Base-by-base conservation (phyloP, 1,140 invertebrate species). In the Aporrectodea caliginosa region DNA sequence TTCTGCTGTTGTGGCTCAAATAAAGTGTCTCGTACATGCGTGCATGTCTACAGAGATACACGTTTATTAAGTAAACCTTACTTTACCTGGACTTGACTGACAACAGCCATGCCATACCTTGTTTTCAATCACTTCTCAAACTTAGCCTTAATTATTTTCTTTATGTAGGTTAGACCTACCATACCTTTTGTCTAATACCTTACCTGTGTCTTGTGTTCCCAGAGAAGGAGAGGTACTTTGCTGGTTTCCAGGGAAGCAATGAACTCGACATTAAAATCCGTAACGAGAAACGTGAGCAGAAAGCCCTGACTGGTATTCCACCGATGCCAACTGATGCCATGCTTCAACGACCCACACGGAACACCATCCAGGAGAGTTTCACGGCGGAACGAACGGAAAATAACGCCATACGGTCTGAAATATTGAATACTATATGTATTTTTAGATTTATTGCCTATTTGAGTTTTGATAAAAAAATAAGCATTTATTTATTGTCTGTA, bases 171-270 rank as follows among this genome's bases (percentile, higher is more conserved):
- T 70, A 31, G 14, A 78, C n/a, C n/a, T n/a, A n/a, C n/a, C n/a
- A n/a, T n/a, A n/a, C n/a, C 31, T 43, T 16, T 1, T 32, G 43
- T 22, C 16, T 69, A n/a, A 35, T 33, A 32, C 31, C 16, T 1
- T 16, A 68, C 32, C 33, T 80, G 33, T 27, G 1, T 75, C 0
- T 22, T 78, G 79, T n/a, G 78, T 32, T 83, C 81, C 6, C 79
- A 87, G 86, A 86, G 29, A 86, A 85, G 77, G 85, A 86, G 68
- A 73, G 73, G 14, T 87, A 85, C 73, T 69, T 87, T 71, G 81
- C 81, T 32, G 79, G 78, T 16, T 86, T 86, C 69, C 80, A 79
- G 75, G 86, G 85, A 16, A 85, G 84, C 73, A 86, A 85, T 84
- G 85, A 87, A 69, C 79, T 86, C 27, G 85, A 86, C 73, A 84